Base-by-base conservation (phyloP, 2,888 invertebrate genomes). In the Lasioglossum villosulum region DNA sequence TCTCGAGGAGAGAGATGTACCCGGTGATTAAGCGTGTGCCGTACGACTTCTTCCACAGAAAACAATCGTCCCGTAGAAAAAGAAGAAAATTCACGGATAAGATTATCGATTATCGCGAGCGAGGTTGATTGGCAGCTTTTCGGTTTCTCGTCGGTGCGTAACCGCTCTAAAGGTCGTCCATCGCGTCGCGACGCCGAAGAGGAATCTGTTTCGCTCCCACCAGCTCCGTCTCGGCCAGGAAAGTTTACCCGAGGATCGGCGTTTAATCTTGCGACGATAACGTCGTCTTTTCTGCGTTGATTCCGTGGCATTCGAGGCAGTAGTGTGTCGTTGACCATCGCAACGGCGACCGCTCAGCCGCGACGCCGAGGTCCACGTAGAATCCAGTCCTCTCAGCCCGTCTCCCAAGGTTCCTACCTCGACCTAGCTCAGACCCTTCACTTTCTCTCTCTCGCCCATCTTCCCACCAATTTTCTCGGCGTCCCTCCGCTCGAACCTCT, bases 251-350 rank as follows among this genome's bases (percentile, higher is more conserved):
- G 75, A 42, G 66, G 84, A 86, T 82, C 75, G 78, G 75, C 75
- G 68, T 86, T 78, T 90, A 90, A 90, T 90, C 90, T 90, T 48
- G 19, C 72, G 34, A 52, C 71, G 92, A 91, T 92, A 92, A 91
- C 89, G 84, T 66, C 63, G 78, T 77, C 71, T 89, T 78, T 87
- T 86, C 84, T 84, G 45, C 81, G 70, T 48, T 74, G 83, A 84
- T 84, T 87, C 73, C 75, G 70, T 81, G 73, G 72, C 45, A 71
- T 52, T 66, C 30, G 80, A 75, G 75, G 68, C 78, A 83, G 84
- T 77, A 91, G 91, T 91, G 87, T 86, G 90, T 88, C 90, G 85
- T 90, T 90, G 88, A 90, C 90, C 84, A 90, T 72, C 83, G 85
- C 52, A 63, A 63, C 52, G 52, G 70, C 88, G 78, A 79, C 83